Evolutionary conservation across 2,113 vertebrate species (phyloP).

Genomic region (Lichenostomus cassidix): DNA sequence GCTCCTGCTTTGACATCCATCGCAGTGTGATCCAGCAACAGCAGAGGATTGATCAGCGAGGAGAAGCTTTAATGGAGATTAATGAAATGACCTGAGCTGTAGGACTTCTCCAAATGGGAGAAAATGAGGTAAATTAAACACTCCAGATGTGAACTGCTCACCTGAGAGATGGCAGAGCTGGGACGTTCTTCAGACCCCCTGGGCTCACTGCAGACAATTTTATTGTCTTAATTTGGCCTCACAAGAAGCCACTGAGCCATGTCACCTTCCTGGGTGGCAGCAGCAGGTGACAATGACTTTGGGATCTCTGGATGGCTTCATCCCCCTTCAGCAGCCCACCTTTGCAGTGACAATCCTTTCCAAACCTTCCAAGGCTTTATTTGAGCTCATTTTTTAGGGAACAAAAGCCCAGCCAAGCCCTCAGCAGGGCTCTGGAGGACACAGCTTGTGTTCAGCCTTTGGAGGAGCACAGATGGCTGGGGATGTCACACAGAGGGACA

Average conservation of each 20-base stretch:
- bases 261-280: neutral
- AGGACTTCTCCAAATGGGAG: neutral
- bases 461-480: conserved; percentile 36
- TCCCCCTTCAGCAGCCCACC: neutral
- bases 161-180: neutral
- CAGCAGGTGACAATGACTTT: neutral
- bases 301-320: neutral
- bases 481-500: neutral
- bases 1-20: neutral
- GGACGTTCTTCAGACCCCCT: neutral
- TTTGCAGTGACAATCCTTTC: neutral
- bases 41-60: neutral
- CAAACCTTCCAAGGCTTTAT: neutral
- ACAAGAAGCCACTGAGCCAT: neutral
- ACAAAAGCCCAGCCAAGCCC: neutral
- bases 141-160: neutral
- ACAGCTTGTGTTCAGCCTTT: neutral
- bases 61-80: neutral
- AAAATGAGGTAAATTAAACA: neutral
- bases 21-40: neutral
- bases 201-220: neutral
- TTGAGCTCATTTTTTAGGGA: neutral
- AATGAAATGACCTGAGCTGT: neutral
- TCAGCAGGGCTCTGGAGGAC: neutral
- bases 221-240: neutral